Base-by-base conservation (phyloP, 2,797 vertebrate genomes). In the Myotis vivesi region DNA sequence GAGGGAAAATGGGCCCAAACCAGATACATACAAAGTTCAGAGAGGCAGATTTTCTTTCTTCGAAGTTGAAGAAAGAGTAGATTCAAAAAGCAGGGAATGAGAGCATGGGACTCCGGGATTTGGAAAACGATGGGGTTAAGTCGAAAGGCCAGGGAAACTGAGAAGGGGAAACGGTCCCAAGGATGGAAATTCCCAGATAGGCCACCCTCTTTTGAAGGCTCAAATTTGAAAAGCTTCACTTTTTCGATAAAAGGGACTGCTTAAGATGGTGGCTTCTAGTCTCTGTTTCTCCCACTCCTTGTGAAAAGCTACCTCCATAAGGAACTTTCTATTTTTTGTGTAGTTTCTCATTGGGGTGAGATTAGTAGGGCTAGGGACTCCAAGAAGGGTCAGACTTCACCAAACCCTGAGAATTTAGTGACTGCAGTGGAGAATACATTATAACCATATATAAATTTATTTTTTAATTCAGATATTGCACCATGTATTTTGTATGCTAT, bases 1-100 rank as follows among this genome's bases (percentile, higher is more conserved):
- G 16, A 95, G 41, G n/a, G 36, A 80, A 96, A 94, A 28, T 25
- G 87, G 22, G 33, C 7, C 41, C 64, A 51, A 89, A 83, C 28
- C n/a, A 91, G 46, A 68, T 20, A 46, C n/a, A 53, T 6, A 66
- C 33, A 66, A 69, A 90, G 66, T 15, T 82, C 22, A 46, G 12
- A 91, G 16, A 13, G 5, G 22, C 30, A 84, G 28, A 87, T 30
- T 94, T 8, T 20, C 8, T 36, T 87, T n/a, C 51, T 87, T 86
- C 51, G 36, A 23, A 93, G 46, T 57, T 38, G 9, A 30, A 62
- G 59, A 16, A 85, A 4, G 28, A 81, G 17, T 59, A 79, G 36
- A 62, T 79, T 87, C 49, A 53, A 16, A 92, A 84, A 87, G 1
- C 16, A 88, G 20, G 44, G 16, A 93, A 57, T n/a, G 1, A 85